phyloP scores from a whole-genome alignment of 2,888 invertebrate species.

The Mystacides longicornis region DNA sequence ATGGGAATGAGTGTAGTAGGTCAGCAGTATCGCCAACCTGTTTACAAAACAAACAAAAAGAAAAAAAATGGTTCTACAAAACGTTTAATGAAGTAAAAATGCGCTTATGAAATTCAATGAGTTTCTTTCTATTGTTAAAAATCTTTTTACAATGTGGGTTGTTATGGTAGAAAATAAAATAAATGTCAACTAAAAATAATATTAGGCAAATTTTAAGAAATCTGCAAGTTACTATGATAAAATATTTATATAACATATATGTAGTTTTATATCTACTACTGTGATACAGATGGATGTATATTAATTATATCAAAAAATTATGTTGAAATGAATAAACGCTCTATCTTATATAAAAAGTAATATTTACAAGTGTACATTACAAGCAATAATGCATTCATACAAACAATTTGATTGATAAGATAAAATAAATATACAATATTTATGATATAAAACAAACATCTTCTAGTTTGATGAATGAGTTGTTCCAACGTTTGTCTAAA shows the following conservation, averaged over 20 bases:
- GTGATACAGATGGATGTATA: background rate
- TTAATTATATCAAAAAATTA: background rate
- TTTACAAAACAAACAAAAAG: too few species aligned
- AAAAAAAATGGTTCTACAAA: too few species aligned
- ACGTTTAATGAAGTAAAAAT: background rate
- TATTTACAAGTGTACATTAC: background rate
- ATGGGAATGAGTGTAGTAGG: too few species aligned
- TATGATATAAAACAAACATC: too few species aligned
- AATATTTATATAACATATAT: background rate
- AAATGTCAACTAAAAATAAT: background rate
- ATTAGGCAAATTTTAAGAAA: background rate
- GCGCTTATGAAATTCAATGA: too few species aligned
- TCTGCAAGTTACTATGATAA: background rate
- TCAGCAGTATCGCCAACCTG: too few species aligned
- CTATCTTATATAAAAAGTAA: background rate
- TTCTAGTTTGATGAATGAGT: too few species aligned
- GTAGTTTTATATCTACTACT: background rate
- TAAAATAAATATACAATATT: background rate
- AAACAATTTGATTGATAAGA: background rate
- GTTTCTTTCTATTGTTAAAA: too few species aligned
- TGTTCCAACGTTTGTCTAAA: too few species aligned
- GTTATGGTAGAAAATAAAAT: background rate
- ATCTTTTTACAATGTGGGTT: background rate
- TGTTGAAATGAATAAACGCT: background rate
- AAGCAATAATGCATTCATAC: background rate